Evolutionary conservation across 2,797 vertebrate genomes (phyloP), one percentile per base, ranked within the genome.

Genomic region (Vespertilio murinus): DNA sequence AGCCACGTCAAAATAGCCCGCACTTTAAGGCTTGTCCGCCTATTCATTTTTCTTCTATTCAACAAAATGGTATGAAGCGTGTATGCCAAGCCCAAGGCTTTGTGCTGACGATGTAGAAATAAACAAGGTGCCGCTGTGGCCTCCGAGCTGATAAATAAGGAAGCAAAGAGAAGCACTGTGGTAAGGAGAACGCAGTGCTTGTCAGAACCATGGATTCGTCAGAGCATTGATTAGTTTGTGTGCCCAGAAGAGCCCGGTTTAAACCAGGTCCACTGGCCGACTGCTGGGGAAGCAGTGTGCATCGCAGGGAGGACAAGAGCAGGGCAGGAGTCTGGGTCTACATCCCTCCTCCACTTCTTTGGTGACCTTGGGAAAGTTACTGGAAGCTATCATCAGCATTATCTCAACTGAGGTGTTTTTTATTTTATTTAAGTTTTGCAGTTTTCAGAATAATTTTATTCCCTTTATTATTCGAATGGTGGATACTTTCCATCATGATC

Each of bases 391-490:
- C 1, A 20, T n/a, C 28, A 45, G 2, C 4, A 30, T 67, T 38
- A 67, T 33, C 35, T 81, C 52, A 70, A 28, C 52, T 38, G 49
- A 73, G 47, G 14, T 59, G 77, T 84, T 74, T 74, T 45, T 59
- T 70, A 5, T 42, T 42, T 42, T 42, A n/a, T 42, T 91, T 70
- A 95, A 88, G 75, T 82, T 22, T 93, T 69, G 77, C 38, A 16
- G 42, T 78, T 90, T 86, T 80, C 30, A 77, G 35, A 94, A 79
- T 79, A 82, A 86, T 64, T 88, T 87, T 65, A 49, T 90, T 45
- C 9, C 16, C 86, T 52, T 74, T 89, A 74, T 89, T 94, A 42
- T 64, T n/a, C 69, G 69, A 94, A 91, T 5, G 82, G 23, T 59
- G 17, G 8, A 70, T 86, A 78, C 18, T 77, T 92, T 64, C 40